A percentile compares a stretch with the other conserved stretches of the same genome.
Evolutionary conservation across 2,797 vertebrate species (phyloP).

Genomic region (Danio aesculapii): DNA sequence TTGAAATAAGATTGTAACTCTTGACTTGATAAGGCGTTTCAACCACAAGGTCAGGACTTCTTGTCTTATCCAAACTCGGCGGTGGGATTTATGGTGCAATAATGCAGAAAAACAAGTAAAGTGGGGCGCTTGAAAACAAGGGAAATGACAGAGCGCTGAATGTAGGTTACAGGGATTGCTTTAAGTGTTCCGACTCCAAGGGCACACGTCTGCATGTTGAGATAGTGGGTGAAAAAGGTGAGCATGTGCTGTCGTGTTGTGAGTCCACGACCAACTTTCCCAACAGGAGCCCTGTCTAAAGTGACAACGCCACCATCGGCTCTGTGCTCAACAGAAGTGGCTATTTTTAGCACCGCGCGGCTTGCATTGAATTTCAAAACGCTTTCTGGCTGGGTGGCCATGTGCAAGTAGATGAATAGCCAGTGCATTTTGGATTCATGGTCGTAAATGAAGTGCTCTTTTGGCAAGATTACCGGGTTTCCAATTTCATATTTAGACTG

Average conservation of each 20-base stretch:
- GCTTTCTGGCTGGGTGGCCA: neutral
- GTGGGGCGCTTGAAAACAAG: neutral
- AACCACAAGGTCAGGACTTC: neutral
- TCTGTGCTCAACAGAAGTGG: neutral
- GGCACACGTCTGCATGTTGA: neutral
- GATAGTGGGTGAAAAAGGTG: neutral
- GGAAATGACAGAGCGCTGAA: slow-evolving; percentile 4
- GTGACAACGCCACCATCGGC: slow-evolving; percentile 1
- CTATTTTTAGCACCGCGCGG: slow-evolving; percentile 28
- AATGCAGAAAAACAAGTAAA: neutral
- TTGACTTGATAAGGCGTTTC: no score
- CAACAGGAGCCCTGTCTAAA: neutral
- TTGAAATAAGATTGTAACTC: no score
- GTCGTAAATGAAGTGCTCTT: neutral
- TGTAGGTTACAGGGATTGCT: neutral
- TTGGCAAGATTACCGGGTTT: neutral
- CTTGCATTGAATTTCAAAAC: slow-evolving; percentile 14
- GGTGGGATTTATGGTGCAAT: neutral
- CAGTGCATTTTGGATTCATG: slow-evolving; percentile 11
- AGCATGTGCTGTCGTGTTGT: neutral
- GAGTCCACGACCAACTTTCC: neutral
- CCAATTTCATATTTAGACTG: slow-evolving; percentile 5
- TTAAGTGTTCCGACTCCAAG: slow-evolving; percentile 8
- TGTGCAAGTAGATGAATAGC: slow-evolving; percentile 8
- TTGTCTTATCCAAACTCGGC: neutral